Conservation (phyloP, 2,113 vertebrate species). For the Marcusenius ussheri region DNA sequence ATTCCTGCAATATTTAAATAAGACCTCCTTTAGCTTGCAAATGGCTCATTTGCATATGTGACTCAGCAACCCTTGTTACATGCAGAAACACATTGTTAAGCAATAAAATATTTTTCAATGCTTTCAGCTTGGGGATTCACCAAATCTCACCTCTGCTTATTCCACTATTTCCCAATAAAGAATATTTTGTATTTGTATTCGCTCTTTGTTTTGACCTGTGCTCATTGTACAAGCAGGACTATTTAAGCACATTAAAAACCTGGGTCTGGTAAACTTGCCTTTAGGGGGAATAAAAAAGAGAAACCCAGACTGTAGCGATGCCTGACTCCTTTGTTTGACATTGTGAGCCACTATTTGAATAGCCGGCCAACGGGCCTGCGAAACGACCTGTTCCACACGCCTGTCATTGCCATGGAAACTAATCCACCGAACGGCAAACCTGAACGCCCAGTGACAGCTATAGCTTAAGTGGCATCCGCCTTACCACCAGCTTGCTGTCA, state of each 20-base stretch:
- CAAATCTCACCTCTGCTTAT: neutral
- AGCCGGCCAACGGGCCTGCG: conserved; percentile 37
- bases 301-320: neutral
- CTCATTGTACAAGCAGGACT: neutral
- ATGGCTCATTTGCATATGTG: conserved; percentile 15
- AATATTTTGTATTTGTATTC: neutral
- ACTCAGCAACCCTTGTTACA: neutral
- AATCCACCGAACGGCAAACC: conserved; percentile 61
- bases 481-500: neutral
- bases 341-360: conserved; percentile 46
- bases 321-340: conserved; percentile 31
- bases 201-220: neutral
- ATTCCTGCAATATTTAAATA: neutral
- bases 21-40: conserved; percentile 17
- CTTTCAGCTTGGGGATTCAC: neutral
- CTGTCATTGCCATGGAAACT: conserved; percentile 55
- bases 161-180: neutral
- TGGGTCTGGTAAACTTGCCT: neutral
- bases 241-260: neutral
- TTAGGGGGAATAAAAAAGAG: neutral
- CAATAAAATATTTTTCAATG: neutral
- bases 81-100: neutral
- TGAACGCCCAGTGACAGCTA: conserved; percentile 38
- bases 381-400: conserved; percentile 45
- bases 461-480: conserved; percentile 58